A percentile compares a stretch with the other conserved stretches of the same genome.
Conservation (phyloP, 2,888 invertebrate genomes). For the Stenodema calcarata region DNA sequence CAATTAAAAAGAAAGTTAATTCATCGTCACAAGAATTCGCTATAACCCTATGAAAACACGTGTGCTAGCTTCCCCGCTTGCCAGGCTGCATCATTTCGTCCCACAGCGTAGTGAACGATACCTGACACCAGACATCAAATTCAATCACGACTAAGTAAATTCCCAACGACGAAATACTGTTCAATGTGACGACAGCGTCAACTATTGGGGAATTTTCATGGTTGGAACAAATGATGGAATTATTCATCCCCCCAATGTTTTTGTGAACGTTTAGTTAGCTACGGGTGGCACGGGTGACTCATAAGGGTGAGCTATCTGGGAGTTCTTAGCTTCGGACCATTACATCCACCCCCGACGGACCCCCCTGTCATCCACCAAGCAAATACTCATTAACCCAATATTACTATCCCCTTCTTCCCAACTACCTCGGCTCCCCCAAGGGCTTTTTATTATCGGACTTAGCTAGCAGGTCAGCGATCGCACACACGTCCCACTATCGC, state of each 20-base stretch:
- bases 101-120: no score
- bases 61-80: no score
- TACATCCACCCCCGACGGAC: neutral
- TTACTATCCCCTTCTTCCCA: neutral
- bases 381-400: constrained; percentile 41
- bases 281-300: constrained; percentile 3
- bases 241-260: neutral
- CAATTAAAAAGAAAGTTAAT: no score
- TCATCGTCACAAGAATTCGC: no score
- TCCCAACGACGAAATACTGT: no score
- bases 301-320: constrained; percentile 21
- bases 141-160: no score
- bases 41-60: no score
- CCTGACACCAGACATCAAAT: no score
- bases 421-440: neutral
- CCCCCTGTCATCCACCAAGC: constrained; percentile 13
- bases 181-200: no score
- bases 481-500: neutral
- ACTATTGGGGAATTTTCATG: neutral
- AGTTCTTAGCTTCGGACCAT: constrained; percentile 35
- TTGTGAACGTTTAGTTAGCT: neutral
- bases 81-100: no score
- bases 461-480: constrained; percentile 4
- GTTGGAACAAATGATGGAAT: neutral
- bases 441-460: neutral